phyloP scores from a whole-genome alignment of 2,797 vertebrate species.

The Phoeniculus purpureus region DNA sequence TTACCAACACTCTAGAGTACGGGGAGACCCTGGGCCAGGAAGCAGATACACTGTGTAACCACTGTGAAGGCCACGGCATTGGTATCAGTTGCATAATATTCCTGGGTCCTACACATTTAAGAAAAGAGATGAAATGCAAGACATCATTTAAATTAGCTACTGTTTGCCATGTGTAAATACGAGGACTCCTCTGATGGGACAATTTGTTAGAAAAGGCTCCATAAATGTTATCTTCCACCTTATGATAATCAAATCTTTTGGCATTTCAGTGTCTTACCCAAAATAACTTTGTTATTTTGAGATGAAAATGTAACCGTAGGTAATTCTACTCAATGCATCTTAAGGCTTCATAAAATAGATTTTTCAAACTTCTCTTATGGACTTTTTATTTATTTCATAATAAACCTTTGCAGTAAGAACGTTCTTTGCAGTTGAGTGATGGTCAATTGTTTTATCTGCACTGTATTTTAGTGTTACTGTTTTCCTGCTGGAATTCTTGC shows the following conservation, averaged over 20 bases:
- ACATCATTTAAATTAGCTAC: constrained; percentile 59
- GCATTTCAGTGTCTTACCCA: constrained; percentile 84
- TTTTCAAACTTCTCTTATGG: constrained; percentile 82
- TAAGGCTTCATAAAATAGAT: constrained; percentile 87
- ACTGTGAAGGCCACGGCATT: constrained; percentile 67
- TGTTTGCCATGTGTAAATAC: constrained; percentile 75
- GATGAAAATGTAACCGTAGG: constrained; percentile 85
- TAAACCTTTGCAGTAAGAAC: constrained; percentile 67
- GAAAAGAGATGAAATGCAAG: constrained; percentile 46
- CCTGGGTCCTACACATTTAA: constrained; percentile 43
- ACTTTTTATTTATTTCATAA: constrained; percentile 77
- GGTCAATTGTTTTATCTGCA: not conserved
- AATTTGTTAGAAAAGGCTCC: constrained; percentile 73
- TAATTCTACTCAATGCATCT: constrained; percentile 87
- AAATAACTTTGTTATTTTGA: constrained; percentile 80
- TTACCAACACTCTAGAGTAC: constrained; percentile 22
- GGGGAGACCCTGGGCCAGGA: constrained; percentile 7
- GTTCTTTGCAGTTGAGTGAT: constrained; percentile 76
- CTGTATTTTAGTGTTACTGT: too few relatives aligned
- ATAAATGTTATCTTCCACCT: constrained; percentile 58
- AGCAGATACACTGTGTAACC: constrained; percentile 24
- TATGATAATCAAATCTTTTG: constrained; percentile 73
- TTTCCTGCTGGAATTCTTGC: not conserved
- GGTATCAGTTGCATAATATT: constrained; percentile 54
- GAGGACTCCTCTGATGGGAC: constrained; percentile 62